These are phyloP conservation scores for Tetramorium simillimum DNA, from an alignment of 1,140 invertebrate species.

Conservation along the genomic window DNA sequence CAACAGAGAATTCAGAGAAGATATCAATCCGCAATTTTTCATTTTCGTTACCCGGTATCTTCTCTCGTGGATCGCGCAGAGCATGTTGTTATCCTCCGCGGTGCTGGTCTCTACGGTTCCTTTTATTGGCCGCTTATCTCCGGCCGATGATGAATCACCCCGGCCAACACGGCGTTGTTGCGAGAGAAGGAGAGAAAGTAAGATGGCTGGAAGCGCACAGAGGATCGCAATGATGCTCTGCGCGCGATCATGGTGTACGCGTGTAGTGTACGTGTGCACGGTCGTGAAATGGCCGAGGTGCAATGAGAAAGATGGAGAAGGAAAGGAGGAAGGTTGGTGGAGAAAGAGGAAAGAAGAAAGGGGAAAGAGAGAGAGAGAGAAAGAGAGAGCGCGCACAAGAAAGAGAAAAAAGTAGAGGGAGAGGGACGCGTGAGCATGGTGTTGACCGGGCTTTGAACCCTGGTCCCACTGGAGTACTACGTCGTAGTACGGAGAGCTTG, in stretches of 20 bases:
- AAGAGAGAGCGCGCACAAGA: neutral
- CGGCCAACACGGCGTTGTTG: constrained; percentile 47
- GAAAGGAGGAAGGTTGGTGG: constrained; percentile 42
- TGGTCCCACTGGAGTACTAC: constrained; percentile 78
- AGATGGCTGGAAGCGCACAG: constrained; percentile 47
- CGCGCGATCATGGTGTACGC: constrained; percentile 28
- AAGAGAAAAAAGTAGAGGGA: constrained; percentile 22
- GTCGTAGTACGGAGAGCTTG: constrained; percentile 74
- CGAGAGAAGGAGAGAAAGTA: constrained; percentile 28
- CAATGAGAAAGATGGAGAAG: constrained; percentile 46
- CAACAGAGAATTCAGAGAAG: constrained; percentile 30
- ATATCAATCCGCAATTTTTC: constrained; percentile 64
- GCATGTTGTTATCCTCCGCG: constrained; percentile 52
- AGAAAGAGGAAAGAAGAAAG: neutral
- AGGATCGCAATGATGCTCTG: constrained; percentile 61
- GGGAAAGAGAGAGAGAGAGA: neutral
- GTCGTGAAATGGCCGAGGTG: constrained; percentile 69
- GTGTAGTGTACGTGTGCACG: neutral
- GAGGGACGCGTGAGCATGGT: constrained; percentile 68
- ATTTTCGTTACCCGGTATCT: constrained; percentile 60
- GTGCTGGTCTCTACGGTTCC: constrained; percentile 67
- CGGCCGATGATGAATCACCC: constrained; percentile 73
- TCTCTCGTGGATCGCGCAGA: constrained; percentile 57
- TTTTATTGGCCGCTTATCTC: constrained; percentile 75
- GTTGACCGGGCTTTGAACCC: constrained; percentile 82